Base-by-base conservation (phyloP, 2,888 invertebrate genomes). In the Zaprionus lineosus region DNA sequence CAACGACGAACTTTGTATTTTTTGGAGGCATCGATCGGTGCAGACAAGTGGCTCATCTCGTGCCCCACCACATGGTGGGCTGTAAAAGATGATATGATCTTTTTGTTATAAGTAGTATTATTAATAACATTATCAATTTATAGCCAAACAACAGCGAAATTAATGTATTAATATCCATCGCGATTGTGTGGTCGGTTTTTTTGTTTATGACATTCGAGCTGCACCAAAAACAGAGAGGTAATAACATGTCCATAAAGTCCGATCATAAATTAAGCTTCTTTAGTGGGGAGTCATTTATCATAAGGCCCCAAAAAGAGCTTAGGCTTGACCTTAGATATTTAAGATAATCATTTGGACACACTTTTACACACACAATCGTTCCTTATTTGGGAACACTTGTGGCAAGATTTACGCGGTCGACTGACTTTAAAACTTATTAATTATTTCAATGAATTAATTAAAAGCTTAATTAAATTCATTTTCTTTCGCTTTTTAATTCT, bases 261-360 rank as follows among this genome's bases (percentile, higher is more conserved):
- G 44, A 28, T 53, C 51, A 77, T 65, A 77, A 77, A 69, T 55
- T 65, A 26, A 12, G 18, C 37, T 34, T 47, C 28, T 58, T 76
- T 60, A 64, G 44, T 43, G 9, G 28, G 16, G 6, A 15, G 7
- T 15, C 40, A 74, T 65, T 43, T 37, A 61, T 64, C 60, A 74
- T 52, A 58, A 31, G 47, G 33, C 21, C 26, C 11, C 51, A 28
- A 67, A 63, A 47, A 39, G 14, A 44, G 26, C 36, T 31, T 34
- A 36, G 31, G 16, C 21, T 34, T 56, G 46, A 47, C 59, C 48
- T 57, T 53, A 28, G 33, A 33, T 8, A 47, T 57, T 36, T 47
- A n/a, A 39, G 34, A 28, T 15, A 36, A 28, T 47, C 41, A 15
- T 31, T 52, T 7, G 1, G 21, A 18, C 11, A 41, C n/a, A n/a